These are phyloP conservation scores for Xestobium rufovillosum DNA, from an alignment of 2,888 invertebrate species.

Conservation along the genomic window DNA sequence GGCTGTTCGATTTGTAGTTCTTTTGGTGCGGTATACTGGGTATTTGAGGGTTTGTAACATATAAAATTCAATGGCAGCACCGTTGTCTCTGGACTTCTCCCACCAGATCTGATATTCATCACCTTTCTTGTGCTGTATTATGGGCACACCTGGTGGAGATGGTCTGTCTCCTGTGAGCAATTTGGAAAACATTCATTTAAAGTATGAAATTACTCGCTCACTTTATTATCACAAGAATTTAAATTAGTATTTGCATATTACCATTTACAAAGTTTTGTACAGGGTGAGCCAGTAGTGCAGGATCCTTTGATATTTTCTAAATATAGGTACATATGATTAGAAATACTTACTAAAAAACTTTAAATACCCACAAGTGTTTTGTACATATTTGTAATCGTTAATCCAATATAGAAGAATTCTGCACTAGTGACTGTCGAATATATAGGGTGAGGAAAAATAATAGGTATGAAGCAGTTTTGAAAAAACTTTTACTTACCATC, in stretches of 20 bases:
- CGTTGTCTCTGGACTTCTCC: conserved; percentile 70
- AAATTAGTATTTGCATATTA: conserved; percentile 1
- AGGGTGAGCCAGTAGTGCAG: background rate
- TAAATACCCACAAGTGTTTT: too few species aligned
- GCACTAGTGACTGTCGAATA: too few species aligned
- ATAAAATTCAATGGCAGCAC: conserved; percentile 66
- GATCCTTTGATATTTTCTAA: too few species aligned
- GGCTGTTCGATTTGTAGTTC: conserved; percentile 37
- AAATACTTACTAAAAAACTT: too few species aligned
- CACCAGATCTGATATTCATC: conserved; percentile 74
- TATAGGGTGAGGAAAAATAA: too few species aligned
- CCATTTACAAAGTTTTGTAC: conserved; percentile 3
- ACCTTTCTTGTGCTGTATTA: conserved; percentile 64
- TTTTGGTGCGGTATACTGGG: conserved; percentile 34
- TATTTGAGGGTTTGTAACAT: conserved; percentile 59
- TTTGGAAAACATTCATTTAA: too few species aligned
- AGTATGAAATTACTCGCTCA: too few species aligned
- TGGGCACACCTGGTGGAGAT: conserved; percentile 67
- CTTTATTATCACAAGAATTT: too few species aligned
- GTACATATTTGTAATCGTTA: too few species aligned
- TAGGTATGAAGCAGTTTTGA: too few species aligned
- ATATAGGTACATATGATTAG: too few species aligned
- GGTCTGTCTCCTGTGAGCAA: conserved; percentile 81
- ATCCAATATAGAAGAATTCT: too few species aligned
- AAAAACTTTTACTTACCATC: conserved; percentile 47